Conservation (phyloP, 37 sponge, comb jelly and placozoan genomes). For the Oopsacas minuta region DNA sequence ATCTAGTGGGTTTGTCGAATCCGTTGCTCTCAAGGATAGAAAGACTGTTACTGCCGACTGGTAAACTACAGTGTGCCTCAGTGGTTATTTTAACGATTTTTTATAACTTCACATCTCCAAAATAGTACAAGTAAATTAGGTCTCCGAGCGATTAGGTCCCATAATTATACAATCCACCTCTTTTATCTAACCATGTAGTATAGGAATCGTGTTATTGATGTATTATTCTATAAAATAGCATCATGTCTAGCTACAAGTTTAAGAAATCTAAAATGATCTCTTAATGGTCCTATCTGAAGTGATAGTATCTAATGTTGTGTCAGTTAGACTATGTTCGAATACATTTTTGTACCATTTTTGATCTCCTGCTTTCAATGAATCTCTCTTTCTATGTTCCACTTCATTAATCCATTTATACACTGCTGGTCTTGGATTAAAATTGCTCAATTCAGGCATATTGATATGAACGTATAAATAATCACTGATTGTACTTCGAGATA, state of each 20-base stretch:
- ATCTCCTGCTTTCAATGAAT: not conserved
- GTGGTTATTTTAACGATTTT: not conserved
- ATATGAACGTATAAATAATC: constrained; percentile 12
- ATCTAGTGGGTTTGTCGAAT: too few species aligned
- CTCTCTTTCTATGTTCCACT: not conserved
- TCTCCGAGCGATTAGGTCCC: not conserved
- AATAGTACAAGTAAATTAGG: not conserved
- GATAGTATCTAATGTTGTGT: not conserved
- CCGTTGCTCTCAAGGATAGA: too few species aligned
- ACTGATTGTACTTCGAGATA: not conserved
- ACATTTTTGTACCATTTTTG: not conserved
- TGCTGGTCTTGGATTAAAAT: constrained; percentile 8
- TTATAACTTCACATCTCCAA: not conserved
- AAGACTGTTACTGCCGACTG: too few species aligned
- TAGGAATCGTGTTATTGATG: not conserved
- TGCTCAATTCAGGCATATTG: not conserved
- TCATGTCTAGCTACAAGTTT: not conserved
- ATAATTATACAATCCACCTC: not conserved
- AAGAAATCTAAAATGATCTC: not conserved
- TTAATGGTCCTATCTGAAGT: not conserved
- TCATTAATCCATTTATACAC: not conserved
- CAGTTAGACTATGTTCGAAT: not conserved
- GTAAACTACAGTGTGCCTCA: too few species aligned
- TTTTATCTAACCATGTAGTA: not conserved
- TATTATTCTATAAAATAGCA: not conserved